Conservation (phyloP, 2,888 invertebrate genomes). For the Tiliacea citrago region DNA sequence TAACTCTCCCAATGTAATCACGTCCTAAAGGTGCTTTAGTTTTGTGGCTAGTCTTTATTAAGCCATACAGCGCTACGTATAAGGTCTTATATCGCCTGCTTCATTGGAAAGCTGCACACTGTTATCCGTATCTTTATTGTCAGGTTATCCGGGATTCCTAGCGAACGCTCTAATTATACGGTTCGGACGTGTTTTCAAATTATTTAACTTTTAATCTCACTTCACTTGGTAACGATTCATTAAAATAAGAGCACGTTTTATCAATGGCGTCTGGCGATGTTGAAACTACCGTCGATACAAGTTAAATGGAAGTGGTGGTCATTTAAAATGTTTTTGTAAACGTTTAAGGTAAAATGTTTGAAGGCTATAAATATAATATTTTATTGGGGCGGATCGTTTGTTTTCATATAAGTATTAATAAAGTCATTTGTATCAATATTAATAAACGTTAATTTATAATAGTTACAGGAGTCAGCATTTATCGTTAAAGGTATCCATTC, state of each 20-base stretch:
- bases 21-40: conserved; percentile 31
- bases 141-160: conserved; percentile 61
- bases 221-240: conserved; percentile 52
- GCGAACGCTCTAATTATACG: conserved; percentile 68
- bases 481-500: conserved; percentile 11
- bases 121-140: conserved; percentile 70
- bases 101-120: conserved; percentile 64
- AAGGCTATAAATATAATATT: conserved; percentile 10
- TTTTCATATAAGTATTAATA: conserved; percentile 2
- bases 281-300: conserved; percentile 23
- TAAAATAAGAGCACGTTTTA: conserved; percentile 55
- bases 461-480: conserved; percentile 6
- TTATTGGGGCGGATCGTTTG: background rate
- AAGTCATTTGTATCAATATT: conserved; percentile 9
- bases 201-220: conserved; percentile 57
- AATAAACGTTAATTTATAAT: background rate
- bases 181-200: conserved; percentile 62
- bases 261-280: conserved; percentile 43
- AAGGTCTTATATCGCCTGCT: conserved; percentile 65
- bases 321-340: conserved; percentile 31
- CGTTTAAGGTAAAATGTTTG: conserved; percentile 5
- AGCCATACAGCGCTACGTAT: conserved; percentile 48
- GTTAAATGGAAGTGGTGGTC: conserved; percentile 22
- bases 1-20: conserved; percentile 22
- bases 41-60: conserved; percentile 39